Evolutionary conservation across 1,140 invertebrate genomes (phyloP), one percentile per base, ranked within the genome.

Genomic region (Oryctes rhinoceros): DNA sequence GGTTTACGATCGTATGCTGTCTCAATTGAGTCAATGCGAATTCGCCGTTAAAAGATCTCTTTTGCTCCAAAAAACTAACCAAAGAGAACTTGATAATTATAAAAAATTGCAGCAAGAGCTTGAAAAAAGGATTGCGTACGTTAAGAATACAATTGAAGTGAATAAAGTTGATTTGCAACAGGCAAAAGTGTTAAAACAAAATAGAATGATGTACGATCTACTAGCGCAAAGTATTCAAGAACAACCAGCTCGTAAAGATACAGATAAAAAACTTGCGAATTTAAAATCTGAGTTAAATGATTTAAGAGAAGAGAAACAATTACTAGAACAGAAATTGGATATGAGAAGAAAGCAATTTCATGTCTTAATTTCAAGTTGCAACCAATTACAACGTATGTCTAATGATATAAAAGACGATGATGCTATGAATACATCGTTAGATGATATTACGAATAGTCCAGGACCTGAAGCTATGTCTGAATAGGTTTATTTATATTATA

Each of bases 131-230:
- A 96, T 97, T 83, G 91, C 92, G 78, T 87, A 92, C 53, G 94
- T 94, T 0, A 95, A 95, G 85, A 87, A 90, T 15, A 91, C 93
- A 80, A 96, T 97, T 82, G 92, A 94, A 79, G 89, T 89, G 20
- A 94, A 93, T 24, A 96, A 96, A 88, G 85, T 88, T 6, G 93
- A 96, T 81, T 88, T 97, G 18, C 90, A 93, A 78, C 90, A 95
- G 83, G 95, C 95, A 1, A 96, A 96, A 87, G 92, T 92, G 84
- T 91, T 95, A 18, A 91, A 96, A 2, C 96, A 96, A 86, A 97
- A 98, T 87, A 91, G 95, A 83, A 93, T 96, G 89, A 96, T 98
- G 85, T 98, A 98, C 89, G 96, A 98, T 91, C 92, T 96, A 5
- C 84, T 98, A 35, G 96, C 97, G 0, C 95, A 96, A 88, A 92